Conservation (phyloP, 2,797 vertebrate species). For the Capromys pilorides region DNA sequence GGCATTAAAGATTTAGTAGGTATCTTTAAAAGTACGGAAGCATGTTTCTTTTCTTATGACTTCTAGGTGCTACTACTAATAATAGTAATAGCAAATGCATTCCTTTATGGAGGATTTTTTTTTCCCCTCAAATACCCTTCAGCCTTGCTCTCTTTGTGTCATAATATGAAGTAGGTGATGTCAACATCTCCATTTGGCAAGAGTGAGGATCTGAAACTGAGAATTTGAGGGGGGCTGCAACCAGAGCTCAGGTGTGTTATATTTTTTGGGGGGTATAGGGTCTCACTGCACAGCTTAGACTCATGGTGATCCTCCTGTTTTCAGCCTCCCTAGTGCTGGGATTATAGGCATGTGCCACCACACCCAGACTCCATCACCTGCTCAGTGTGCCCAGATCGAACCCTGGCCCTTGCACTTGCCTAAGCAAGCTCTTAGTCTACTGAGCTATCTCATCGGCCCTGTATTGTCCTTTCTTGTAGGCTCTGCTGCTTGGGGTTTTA, state of each 20-base stretch:
- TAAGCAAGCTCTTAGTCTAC: too few species aligned
- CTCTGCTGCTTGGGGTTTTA: not conserved
- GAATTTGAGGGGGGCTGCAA: not conserved
- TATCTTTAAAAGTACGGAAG: slow-evolving; percentile 30
- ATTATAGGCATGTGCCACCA: too few species aligned
- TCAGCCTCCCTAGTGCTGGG: too few species aligned
- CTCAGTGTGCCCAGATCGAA: too few species aligned
- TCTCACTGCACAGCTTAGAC: too few species aligned
- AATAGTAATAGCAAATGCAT: not conserved
- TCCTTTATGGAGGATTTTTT: slow-evolving; percentile 7
- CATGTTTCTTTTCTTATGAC: slow-evolving; percentile 2
- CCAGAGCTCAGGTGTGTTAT: not conserved
- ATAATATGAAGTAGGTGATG: not conserved
- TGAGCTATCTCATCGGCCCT: too few species aligned
- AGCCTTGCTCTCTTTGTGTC: not conserved
- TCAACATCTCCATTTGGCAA: not conserved
- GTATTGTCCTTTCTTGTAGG: not conserved
- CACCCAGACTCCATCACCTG: too few species aligned
- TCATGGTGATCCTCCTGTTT: too few species aligned
- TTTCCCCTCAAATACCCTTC: not conserved
- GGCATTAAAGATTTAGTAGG: slow-evolving; percentile 43
- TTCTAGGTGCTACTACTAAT: slow-evolving; percentile 37
- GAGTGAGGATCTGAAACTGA: not conserved
- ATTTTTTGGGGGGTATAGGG: too few species aligned
- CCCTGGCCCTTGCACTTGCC: too few species aligned